Conservation (phyloP, 2,113 vertebrate species). For the Notiomystis cincta region DNA sequence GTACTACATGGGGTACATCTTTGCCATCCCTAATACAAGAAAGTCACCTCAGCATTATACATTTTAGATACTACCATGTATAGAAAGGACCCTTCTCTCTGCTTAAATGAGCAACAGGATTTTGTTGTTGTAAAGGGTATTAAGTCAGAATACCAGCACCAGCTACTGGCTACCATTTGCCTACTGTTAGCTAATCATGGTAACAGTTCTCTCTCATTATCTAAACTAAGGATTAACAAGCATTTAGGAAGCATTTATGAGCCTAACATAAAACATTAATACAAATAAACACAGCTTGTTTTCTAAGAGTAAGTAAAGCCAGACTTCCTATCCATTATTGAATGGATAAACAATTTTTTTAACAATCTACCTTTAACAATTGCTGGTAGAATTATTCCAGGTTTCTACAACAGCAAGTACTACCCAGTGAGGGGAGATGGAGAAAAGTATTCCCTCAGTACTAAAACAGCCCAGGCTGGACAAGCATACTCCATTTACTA, state of each 20-base stretch:
- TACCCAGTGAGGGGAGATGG: fast-evolving
- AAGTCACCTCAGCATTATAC: neutral
- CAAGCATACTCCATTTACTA: neutral
- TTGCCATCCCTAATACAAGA: neutral
- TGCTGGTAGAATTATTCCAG: neutral
- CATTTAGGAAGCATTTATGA: neutral
- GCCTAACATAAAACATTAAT: neutral
- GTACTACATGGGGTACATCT: neutral
- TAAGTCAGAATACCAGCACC: neutral
- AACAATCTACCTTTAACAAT: neutral
- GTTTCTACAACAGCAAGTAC: neutral
- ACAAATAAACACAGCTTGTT: neutral
- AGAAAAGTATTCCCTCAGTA: neutral
- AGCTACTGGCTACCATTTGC: neutral
- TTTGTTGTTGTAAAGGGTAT: neutral
- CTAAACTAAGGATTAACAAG: neutral
- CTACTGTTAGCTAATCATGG: neutral
- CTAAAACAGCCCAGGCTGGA: neutral
- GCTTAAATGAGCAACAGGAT: neutral
- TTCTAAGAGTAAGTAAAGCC: neutral
- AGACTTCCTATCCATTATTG: neutral
- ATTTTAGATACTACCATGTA: neutral
- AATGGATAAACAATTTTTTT: neutral
- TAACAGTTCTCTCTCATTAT: neutral
- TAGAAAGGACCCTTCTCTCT: neutral